Conservation (phyloP, 2,797 vertebrate genomes). For the Lacerta viridis region DNA sequence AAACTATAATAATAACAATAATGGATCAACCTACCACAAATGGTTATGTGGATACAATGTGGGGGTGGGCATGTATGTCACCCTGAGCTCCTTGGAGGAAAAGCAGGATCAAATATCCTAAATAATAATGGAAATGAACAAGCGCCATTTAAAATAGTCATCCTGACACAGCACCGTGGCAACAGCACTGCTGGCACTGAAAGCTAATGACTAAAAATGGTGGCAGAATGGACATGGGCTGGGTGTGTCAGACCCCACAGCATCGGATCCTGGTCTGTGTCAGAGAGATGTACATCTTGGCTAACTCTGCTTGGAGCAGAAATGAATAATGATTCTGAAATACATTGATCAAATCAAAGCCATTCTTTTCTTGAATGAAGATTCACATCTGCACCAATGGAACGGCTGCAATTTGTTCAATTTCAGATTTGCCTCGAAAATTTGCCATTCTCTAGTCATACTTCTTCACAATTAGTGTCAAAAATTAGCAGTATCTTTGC, state of each 20-base stretch:
- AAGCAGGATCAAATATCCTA: not conserved
- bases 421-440: slow-evolving; percentile 24
- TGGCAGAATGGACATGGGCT: not conserved
- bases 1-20: not conserved
- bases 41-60: not conserved
- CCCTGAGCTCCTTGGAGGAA: not conserved
- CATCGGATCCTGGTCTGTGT: not conserved
- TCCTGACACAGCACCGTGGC: not conserved
- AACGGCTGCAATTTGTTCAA: slow-evolving; percentile 11
- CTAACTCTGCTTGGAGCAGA: not conserved
- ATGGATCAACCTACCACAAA: not conserved
- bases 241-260: not conserved
- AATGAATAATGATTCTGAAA: slow-evolving; percentile 21
- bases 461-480: slow-evolving; percentile 18
- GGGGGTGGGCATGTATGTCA: not conserved
- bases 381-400: slow-evolving; percentile 3
- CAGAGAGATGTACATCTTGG: not conserved
- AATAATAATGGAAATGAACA: not conserved
- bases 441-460: not conserved
- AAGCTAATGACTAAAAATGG: not conserved
- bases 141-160: not conserved
- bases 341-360: not conserved
- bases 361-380: slow-evolving; percentile 1
- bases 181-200: not conserved
- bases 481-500: not conserved